Evolutionary conservation across 2,888 invertebrate genomes (phyloP), one percentile per base, ranked within the genome.

Genomic region (Tinea semifulvella): DNA sequence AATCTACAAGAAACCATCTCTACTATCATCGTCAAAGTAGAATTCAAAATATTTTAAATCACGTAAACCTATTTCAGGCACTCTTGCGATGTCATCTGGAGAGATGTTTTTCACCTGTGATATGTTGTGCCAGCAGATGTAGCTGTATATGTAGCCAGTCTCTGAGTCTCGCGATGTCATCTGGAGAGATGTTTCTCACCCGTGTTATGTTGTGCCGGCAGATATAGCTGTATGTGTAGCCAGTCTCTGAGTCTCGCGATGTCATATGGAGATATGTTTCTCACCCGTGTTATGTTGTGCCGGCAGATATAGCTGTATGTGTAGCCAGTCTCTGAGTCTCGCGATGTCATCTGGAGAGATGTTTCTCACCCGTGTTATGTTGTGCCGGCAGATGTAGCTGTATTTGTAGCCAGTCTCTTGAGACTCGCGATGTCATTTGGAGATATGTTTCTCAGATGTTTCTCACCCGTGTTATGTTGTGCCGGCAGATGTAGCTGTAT

Each of bases 91-190:
- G n/a, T n/a, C n/a, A n/a, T n/a, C n/a, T n/a, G n/a, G n/a, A n/a
- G n/a, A n/a, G n/a, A n/a, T n/a, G n/a, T n/a, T n/a, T n/a, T n/a
- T n/a, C n/a, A 36, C 36, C 36, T 18, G 36, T 36, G 18, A 36
- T 55, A 50, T 83, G 63, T 11, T 85, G 62, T 49, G 77, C 68
- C 0, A 88, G 84, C 42, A 90, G 63, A 58, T 90, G 89, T 0
- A 88, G 85, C 56, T 90, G 90, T 11, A 85, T 20, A 84, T 66
- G 90, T 90, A 91, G 36, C 85, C 84, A 91, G 19, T 36, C 36
- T 2, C 36, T 11, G n/a, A n/a, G n/a, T n/a, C n/a, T n/a, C 46
- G 68, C 63, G n/a, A 91, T 79, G 53, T 90, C 90, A 2, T 83
- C 76, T 0, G 81, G 79, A 17, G 81, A 79, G 42, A 90, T 80